Base-by-base conservation (phyloP, 2,888 invertebrate genomes). In the Sphaerophoria rueppellii region DNA sequence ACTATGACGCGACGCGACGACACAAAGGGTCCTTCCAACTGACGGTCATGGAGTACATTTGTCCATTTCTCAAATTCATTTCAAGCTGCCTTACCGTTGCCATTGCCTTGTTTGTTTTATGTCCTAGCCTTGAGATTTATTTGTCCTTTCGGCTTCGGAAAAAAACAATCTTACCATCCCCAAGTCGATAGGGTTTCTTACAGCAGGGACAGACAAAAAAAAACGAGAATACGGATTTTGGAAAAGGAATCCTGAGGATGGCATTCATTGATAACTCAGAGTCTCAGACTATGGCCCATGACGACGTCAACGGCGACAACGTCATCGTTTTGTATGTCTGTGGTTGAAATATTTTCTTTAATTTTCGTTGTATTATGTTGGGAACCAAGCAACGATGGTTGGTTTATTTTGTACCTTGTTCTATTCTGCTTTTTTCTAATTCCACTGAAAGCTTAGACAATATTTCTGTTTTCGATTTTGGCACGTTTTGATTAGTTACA, bases 51-150 rank as follows among this genome's bases (percentile, higher is more conserved):
- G 24, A 69, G 69, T 63, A 74, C 72, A 82, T 77, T 77, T 67
- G 81, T n/a, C n/a, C n/a, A n/a, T n/a, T n/a, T n/a, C n/a, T n/a
- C n/a, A n/a, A n/a, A n/a, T n/a, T n/a, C n/a, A n/a, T n/a, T n/a
- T n/a, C n/a, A n/a, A n/a, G n/a, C n/a, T n/a, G n/a, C n/a, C n/a
- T n/a, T n/a, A n/a, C n/a, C n/a, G n/a, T n/a, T n/a, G n/a, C n/a
- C n/a, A n/a, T n/a, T n/a, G n/a, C n/a, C 16, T 69, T 16, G 12
- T 67, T 69, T 34, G 35, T n/a, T 73, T 67, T 67, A 72, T 73
- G 55, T 67, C 46, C 60, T 69, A 61, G 24, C 11, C 43, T 34
- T n/a, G 73, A 78, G 82, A 82, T 82, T 82, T 82, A 82, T 82
- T 82, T 61, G 37, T 67, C 48, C 71, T 14, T 61, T 55, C 50